phyloP scores from a whole-genome alignment of 2,797 vertebrate species.

The Mormyrus proboscirostris region DNA sequence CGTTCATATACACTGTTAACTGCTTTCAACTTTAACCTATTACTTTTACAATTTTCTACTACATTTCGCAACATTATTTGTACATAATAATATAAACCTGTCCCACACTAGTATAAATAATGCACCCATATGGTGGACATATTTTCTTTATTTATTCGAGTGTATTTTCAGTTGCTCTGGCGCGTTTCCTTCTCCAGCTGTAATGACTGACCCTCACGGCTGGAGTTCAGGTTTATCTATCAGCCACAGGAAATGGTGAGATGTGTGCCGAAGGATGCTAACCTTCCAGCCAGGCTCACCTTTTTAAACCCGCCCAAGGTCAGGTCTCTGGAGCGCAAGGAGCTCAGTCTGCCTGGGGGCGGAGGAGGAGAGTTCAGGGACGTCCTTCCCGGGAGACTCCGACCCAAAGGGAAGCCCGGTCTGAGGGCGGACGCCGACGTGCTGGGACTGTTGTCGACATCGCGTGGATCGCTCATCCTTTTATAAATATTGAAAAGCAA shows the following conservation, averaged over 20 bases:
- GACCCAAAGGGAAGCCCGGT: conserved; percentile 31
- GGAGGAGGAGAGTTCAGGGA: conserved; percentile 37
- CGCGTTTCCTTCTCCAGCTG: background rate
- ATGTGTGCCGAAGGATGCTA: background rate
- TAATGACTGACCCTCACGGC: background rate
- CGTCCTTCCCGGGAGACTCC: conserved; percentile 39
- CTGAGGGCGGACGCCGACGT: conserved; percentile 33
- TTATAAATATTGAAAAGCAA: background rate
- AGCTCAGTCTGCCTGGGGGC: conserved; percentile 56
- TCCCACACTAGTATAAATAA: background rate
- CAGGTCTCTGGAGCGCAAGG: conserved; percentile 63
- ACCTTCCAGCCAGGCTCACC: conserved; percentile 37
- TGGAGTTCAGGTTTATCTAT: background rate
- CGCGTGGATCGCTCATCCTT: conserved; percentile 46
- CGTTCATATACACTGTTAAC: background rate
- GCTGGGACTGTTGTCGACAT: conserved; percentile 27
- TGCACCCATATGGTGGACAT: background rate
- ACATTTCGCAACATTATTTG: background rate
- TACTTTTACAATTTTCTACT: background rate
- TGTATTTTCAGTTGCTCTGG: background rate
- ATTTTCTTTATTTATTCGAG: background rate
- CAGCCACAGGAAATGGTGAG: background rate
- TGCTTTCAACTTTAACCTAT: background rate
- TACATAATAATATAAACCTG: background rate
- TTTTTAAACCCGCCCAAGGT: conserved; percentile 62